Conservation (phyloP, 2,888 invertebrate species). For the Oligia strigilis region DNA sequence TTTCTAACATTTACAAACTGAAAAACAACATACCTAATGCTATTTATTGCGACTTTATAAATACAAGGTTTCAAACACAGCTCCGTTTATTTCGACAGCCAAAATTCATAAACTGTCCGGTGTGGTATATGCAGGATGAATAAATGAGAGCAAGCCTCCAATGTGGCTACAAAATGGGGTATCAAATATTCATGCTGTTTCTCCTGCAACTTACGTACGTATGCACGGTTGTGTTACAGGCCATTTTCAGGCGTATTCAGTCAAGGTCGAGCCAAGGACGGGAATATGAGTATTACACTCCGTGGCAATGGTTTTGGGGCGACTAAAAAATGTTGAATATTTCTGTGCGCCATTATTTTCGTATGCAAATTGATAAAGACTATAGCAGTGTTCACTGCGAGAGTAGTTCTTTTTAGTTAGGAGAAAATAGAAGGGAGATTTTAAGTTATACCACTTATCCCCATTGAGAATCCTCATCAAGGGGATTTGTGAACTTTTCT, state of each 20-base stretch:
- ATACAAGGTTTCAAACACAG: not conserved
- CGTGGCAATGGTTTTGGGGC: constrained; percentile 3
- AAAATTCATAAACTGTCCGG: constrained; percentile 23
- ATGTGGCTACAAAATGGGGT: constrained; percentile 44
- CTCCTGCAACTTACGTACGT: constrained; percentile 35
- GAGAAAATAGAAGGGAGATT: too few relatives aligned
- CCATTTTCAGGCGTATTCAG: constrained; percentile 23
- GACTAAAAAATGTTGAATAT: not conserved
- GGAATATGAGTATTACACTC: not conserved
- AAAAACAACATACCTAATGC: not conserved
- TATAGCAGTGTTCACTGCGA: not conserved
- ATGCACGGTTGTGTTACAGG: constrained; percentile 22
- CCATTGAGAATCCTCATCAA: too few relatives aligned
- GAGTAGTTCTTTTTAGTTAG: too few relatives aligned
- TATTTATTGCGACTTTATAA: not conserved
- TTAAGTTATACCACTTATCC: too few relatives aligned
- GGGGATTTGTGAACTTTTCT: too few relatives aligned
- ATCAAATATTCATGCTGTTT: constrained; percentile 57
- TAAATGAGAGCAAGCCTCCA: constrained; percentile 51
- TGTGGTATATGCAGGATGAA: constrained; percentile 39
- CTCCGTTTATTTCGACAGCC: constrained; percentile 18
- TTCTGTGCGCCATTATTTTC: not conserved
- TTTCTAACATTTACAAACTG: not conserved
- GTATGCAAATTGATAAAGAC: not conserved
- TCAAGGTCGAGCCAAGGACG: constrained; percentile 37